phyloP scores from a whole-genome alignment of 2,888 invertebrate species.

The Morinoia aosen region DNA sequence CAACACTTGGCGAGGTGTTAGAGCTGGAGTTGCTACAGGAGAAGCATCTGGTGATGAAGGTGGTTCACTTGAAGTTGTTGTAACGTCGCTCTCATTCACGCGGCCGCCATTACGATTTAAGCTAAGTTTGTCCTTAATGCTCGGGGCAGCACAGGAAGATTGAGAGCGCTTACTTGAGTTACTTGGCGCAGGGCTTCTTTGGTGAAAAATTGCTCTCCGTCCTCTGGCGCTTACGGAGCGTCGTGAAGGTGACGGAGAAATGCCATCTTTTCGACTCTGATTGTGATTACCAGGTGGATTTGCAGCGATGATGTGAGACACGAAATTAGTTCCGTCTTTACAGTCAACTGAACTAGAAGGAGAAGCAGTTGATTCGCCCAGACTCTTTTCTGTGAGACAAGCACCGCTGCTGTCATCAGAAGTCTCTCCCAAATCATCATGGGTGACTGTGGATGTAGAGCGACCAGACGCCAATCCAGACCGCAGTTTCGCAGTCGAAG shows the following conservation, averaged over 20 bases:
- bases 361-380: conserved; percentile 50
- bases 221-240: conserved; percentile 60
- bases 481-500: conserved; percentile 76
- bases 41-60: conserved; percentile 65
- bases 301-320: conserved; percentile 63
- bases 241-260: conserved; percentile 61
- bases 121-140: neutral
- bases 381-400: conserved; percentile 26
- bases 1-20: conserved; percentile 57
- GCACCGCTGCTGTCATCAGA: conserved; percentile 55
- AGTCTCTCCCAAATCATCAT: conserved; percentile 35
- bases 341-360: conserved; percentile 50
- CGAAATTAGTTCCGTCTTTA: conserved; percentile 57
- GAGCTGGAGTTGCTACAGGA: conserved; percentile 58
- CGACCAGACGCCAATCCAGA: neutral
- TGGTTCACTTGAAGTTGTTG: conserved; percentile 59
- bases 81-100: conserved; percentile 62
- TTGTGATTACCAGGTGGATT: conserved; percentile 62
- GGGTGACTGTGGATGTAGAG: conserved; percentile 16
- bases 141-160: conserved; percentile 63
- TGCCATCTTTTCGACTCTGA: conserved; percentile 61
- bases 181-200: conserved; percentile 8
- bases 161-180: conserved; percentile 54
- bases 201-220: conserved; percentile 50
- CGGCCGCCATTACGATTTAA: neutral